Evolutionary conservation across 1,140 invertebrate species (phyloP).

Genomic region (Maconellicoccus hirsutus): DNA sequence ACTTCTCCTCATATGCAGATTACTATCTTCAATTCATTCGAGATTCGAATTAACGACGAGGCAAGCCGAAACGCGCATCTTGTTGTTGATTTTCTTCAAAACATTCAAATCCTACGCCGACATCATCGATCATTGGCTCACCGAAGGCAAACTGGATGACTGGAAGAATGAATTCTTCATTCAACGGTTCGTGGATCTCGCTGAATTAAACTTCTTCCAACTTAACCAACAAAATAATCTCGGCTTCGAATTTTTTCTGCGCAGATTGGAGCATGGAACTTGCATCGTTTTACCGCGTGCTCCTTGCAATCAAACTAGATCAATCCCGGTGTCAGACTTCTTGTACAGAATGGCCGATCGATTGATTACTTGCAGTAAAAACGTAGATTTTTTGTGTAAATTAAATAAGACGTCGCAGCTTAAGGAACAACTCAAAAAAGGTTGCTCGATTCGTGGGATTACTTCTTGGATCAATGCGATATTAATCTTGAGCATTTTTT

Average conservation of each 20-base stretch:
- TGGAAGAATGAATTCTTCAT: background rate
- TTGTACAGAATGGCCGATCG: background rate
- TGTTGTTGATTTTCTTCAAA: background rate
- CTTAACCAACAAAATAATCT: no score
- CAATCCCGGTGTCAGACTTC: background rate
- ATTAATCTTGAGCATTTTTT: no score
- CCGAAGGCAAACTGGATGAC: background rate
- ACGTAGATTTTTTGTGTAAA: background rate
- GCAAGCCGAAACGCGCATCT: background rate
- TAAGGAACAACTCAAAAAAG: background rate
- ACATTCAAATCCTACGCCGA: background rate
- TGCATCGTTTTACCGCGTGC: background rate
- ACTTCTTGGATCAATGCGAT: no score
- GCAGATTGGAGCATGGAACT: background rate
- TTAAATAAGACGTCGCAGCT: background rate
- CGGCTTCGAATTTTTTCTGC: no score
- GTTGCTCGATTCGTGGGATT: background rate
- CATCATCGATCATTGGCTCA: background rate
- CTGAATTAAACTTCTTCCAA: no score
- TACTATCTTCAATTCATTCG: background rate
- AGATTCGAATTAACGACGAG: background rate
- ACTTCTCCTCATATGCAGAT: background rate
- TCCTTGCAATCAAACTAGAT: background rate
- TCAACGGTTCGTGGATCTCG: no score
- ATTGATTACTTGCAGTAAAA: background rate